Base-by-base conservation (phyloP, 2,888 invertebrate species). In the Cristatella mucedo region DNA sequence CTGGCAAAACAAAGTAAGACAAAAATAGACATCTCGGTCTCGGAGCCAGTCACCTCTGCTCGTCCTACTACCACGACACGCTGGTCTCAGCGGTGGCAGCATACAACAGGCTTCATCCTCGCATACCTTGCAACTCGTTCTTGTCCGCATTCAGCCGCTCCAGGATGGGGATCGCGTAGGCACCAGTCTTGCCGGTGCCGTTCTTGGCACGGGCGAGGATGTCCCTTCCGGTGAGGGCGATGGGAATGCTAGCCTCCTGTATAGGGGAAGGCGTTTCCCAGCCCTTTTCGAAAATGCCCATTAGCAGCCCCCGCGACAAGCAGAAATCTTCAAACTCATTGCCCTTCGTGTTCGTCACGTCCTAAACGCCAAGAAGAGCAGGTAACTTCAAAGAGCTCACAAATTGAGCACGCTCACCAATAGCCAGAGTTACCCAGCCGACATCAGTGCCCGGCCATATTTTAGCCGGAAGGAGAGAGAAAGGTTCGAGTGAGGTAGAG, bases 201-300 rank as follows among this genome's bases (percentile, higher is more conserved):
- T 97, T 97, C 73, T 99, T 97, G 54, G 97, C 97, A 68, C 97
- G 76, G 45, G 97, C 97, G 59, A 97, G 75, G 55, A 97, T 80
- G 72, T 99, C 95, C 71, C 89, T 82, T 58, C 95, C 95, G 59
- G 87, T 82, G 54, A 97, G 75, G 50, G 97, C 95, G 61, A 95
- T 86, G 46, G 95, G 95, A 71, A 97, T 97, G 65, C 93, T 85
- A 59, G 63, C 63, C 44, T 66, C 97, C 74, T 97, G 97, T 71
- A 97, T 97, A 21, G 97, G 97, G 46, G 91, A 91, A 41, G 97
- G 97, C 69, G 87, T 86, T 68, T 99, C 97, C 97, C 71, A 93
- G 45, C 93, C 97, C 71, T 97, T 97, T 69, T 99, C 97, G 68
- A 95, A 99, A 63, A 99, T 97, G 52, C 97, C 97, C 93, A 97